Evolutionary conservation across 2,888 invertebrate genomes (phyloP).

Genomic region (Sphaerophoria taeniata): DNA sequence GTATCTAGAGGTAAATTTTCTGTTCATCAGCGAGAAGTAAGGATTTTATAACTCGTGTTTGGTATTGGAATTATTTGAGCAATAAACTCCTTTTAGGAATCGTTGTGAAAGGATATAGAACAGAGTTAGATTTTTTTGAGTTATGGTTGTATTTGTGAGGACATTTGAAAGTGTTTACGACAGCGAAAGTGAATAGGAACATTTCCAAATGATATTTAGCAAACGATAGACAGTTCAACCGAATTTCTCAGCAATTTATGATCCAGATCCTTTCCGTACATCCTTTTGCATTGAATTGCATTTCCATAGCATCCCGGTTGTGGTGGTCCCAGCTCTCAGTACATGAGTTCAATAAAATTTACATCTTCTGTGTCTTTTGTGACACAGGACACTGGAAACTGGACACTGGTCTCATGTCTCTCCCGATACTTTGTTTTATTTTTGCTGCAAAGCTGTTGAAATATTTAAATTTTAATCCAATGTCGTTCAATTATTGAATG

Average conservation of each 20-base stretch:
- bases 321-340: constrained; percentile 38
- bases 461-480: constrained; percentile 74
- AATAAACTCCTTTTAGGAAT: constrained; percentile 70
- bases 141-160: constrained; percentile 14
- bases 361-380: constrained; percentile 59
- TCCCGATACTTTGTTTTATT: neutral
- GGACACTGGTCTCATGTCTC: neutral
- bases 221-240: constrained; percentile 51
- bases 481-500: constrained; percentile 74
- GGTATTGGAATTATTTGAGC: constrained; percentile 66
- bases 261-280: constrained; percentile 31
- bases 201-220: constrained; percentile 48
- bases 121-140: neutral
- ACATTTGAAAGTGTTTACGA: constrained; percentile 58
- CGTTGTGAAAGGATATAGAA: neutral
- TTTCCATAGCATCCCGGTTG: constrained; percentile 12
- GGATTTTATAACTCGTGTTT: constrained; percentile 70
- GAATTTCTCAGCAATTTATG: constrained; percentile 65
- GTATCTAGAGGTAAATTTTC: constrained; percentile 36
- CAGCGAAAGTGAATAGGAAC: constrained; percentile 71
- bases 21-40: constrained; percentile 1
- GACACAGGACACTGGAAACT: constrained; percentile 38
- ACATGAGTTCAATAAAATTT: constrained; percentile 65
- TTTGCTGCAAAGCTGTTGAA: constrained; percentile 63
- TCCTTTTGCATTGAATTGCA: constrained; percentile 65